phyloP scores from a whole-genome alignment of 2,888 invertebrate genomes.

The Buathra laborator region DNA sequence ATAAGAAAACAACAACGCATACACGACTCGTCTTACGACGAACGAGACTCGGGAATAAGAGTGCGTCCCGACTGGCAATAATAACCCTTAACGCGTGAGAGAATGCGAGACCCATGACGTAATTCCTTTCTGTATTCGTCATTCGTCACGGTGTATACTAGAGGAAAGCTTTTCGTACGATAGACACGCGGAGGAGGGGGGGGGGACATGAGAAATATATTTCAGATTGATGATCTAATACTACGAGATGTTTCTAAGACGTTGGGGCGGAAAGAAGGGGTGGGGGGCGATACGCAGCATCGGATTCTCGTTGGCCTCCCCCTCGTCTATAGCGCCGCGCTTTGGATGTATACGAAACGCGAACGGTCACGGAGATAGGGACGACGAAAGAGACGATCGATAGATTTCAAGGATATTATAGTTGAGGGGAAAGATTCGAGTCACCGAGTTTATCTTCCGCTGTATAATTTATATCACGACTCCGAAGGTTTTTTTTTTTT shows the following conservation, averaged over 20 bases:
- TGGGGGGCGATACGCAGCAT: neutral
- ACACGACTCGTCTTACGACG: conserved; percentile 52
- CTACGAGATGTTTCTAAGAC: conserved; percentile 33
- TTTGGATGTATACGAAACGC: conserved; percentile 12
- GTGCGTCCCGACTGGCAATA: conserved; percentile 82
- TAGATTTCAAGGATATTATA: conserved; percentile 14
- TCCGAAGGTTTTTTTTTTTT: neutral
- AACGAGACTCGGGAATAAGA: conserved; percentile 74
- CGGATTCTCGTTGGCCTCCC: neutral
- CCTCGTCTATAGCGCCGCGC: neutral
- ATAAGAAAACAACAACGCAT: neutral
- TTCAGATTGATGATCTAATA: conserved; percentile 64
- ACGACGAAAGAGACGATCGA: conserved; percentile 47
- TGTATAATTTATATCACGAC: neutral
- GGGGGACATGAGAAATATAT: conserved; percentile 50
- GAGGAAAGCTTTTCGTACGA: conserved; percentile 30
- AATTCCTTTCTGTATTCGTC: conserved; percentile 69
- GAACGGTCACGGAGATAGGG: conserved; percentile 5
- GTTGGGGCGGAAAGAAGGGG: neutral
- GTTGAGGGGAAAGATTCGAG: neutral
- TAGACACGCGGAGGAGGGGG: neutral
- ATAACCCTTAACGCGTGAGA: conserved; percentile 83
- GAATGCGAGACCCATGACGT: conserved; percentile 81
- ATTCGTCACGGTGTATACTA: conserved; percentile 53
- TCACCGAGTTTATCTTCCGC: conserved; percentile 12